phyloP scores from a whole-genome alignment of 2,888 invertebrate species.

The Halocaridina rubra region DNA sequence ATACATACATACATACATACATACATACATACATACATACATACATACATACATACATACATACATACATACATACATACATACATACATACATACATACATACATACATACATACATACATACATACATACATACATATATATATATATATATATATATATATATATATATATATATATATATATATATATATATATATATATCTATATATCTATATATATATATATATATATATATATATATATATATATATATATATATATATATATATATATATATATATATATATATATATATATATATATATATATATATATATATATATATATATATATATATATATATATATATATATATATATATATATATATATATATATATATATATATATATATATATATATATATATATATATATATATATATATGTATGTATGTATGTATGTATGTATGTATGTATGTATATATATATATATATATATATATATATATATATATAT shows the following conservation, averaged over 20 bases:
- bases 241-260: conserved; percentile 26
- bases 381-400: conserved; percentile 4
- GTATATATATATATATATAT: conserved; percentile 6
- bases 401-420: conserved; percentile 13
- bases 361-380: conserved; percentile 3
- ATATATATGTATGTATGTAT: background rate
- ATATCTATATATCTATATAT: background rate
- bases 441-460: background rate
- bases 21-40: no score
- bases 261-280: conserved; percentile 20
- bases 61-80: background rate
- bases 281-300: background rate
- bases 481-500: conserved; percentile 14
- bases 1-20: no score
- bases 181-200: background rate
- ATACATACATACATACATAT: background rate
- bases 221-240: conserved; percentile 6
- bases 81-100: background rate
- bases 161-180: background rate
- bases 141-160: background rate
- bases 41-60: no score
- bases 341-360: background rate
- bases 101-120: background rate
- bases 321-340: background rate
- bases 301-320: background rate